Conservation (phyloP, 2,888 invertebrate species). For the Lymantria monacha region DNA sequence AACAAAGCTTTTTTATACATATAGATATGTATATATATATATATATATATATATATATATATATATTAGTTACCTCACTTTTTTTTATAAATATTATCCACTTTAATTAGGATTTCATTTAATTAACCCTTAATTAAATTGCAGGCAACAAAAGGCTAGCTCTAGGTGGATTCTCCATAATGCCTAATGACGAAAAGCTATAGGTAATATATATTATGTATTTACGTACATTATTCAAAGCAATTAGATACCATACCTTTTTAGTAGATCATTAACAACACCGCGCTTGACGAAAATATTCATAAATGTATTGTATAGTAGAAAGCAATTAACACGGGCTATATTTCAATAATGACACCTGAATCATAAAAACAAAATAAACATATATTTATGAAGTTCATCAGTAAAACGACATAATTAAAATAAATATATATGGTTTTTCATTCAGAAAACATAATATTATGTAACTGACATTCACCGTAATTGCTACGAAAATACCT, state of each 20-base stretch:
- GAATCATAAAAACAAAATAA: neutral
- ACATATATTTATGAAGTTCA: neutral
- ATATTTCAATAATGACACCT: neutral
- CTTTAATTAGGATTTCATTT: slow-evolving; percentile 13
- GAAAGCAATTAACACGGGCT: neutral
- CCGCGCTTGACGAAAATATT: slow-evolving; percentile 46
- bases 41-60: no score
- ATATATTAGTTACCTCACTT: no score
- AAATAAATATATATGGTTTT: neutral
- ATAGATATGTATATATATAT: no score
- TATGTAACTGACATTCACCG: neutral
- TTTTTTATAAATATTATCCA: slow-evolving; percentile 2
- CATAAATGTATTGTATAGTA: slow-evolving; percentile 50
- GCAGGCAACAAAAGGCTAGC: slow-evolving; percentile 23
- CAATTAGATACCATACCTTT: slow-evolving; percentile 64
- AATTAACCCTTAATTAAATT: slow-evolving; percentile 23
- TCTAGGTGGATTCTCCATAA: slow-evolving; percentile 32
- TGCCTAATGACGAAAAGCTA: slow-evolving; percentile 42
- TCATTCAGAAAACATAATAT: neutral
- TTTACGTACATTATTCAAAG: slow-evolving; percentile 59
- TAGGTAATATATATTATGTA: slow-evolving; percentile 9
- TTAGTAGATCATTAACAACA: slow-evolving; percentile 50
- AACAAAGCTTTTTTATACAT: no score
- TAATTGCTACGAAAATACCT: neutral
- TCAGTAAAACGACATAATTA: neutral